Base-by-base conservation (phyloP, 1,140 invertebrate genomes). In the Elymnias hypermnestra region DNA sequence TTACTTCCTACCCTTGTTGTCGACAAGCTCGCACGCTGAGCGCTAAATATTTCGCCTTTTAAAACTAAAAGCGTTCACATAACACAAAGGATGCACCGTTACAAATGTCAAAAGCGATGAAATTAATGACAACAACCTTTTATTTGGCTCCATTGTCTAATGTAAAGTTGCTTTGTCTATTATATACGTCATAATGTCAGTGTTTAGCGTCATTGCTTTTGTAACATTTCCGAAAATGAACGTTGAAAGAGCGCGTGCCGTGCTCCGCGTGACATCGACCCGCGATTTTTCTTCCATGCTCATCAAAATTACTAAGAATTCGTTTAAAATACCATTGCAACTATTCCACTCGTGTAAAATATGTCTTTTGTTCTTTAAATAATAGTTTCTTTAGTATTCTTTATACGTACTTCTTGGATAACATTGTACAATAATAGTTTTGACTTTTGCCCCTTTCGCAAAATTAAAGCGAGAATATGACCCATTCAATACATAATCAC, bases 201-300 rank as follows among this genome's bases (percentile, higher is more conserved):
- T 84, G 81, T 84, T 83, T 83, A 84, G 66, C 65, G 63, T 82
- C 81, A 77, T 37, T 55, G 56, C 77, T 73, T 77, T 84, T 82
- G 77, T 84, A 55, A 25, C 39, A 45, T 63, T 72, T 64, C 62
- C 48, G 52, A 67, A 76, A 73, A 72, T 67, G 69, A 43, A 53
- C 46, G 50, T 57, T 73, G 69, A 75, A 77, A 61, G 69, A 58
- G 53, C 72, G 68, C 78, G 74, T 79, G 78, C 63, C 61, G 63
- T 53, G 60, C 68, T 42, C 67, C 63, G 58, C 64, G 53, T 64
- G 71, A 72, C 50, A 65, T 65, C 61, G 45, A 51, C 58, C 57
- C 58, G 60, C 53, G 56, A 76, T 71, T 74, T 72, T 73, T 56
- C 55, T 73, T 65, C 67, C 68, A 60, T 57, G 46, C n/a, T n/a